Percentiles rank a stretch among this genome's conserved stretches.
These are phyloP conservation scores for Polypterus senegalus DNA, from an alignment of 2,113 vertebrate genomes.

Conservation along the genomic window DNA sequence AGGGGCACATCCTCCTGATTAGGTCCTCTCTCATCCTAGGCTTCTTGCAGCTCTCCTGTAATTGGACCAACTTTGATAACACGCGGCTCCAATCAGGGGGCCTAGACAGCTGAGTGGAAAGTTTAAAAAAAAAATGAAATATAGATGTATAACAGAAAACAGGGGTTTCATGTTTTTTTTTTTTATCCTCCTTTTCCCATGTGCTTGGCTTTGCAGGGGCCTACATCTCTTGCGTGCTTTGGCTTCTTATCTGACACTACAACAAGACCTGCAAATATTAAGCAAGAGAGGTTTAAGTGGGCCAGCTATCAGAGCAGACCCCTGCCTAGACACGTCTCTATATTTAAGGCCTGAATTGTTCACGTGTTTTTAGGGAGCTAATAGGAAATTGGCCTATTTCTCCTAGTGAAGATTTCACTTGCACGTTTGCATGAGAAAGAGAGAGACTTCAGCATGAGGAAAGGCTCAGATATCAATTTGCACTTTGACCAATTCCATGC, in stretches of 20 bases:
- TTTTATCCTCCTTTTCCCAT: not conserved
- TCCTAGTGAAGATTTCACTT: not conserved
- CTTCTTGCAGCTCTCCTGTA: conserved; percentile 2
- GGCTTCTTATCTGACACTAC: conserved; percentile 2
- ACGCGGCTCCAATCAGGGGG: not conserved
- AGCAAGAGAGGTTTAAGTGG: conserved; percentile 5
- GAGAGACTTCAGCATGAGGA: too few species aligned
- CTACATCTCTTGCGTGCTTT: not conserved
- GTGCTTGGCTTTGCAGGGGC: not conserved
- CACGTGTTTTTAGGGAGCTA: not conserved
- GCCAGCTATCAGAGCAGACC: conserved; percentile 7
- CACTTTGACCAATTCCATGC: not conserved
- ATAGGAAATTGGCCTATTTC: conserved; percentile 5
- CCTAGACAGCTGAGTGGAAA: not conserved
- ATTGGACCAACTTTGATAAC: conserved; percentile 4
- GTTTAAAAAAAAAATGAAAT: not conserved
- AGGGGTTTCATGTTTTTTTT: too few species aligned
- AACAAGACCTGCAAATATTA: conserved; percentile 1
- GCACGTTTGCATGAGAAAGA: not conserved
- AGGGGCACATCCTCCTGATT: conserved; percentile 3
- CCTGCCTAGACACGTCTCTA: conserved; percentile 5
- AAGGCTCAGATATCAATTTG: not conserved
- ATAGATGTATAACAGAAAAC: too few species aligned
- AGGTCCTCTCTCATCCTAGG: conserved; percentile 1
- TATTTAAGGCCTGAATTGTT: conserved; percentile 1